Conservation (phyloP, 2,888 invertebrate genomes). For the Drosophila birchii region DNA sequence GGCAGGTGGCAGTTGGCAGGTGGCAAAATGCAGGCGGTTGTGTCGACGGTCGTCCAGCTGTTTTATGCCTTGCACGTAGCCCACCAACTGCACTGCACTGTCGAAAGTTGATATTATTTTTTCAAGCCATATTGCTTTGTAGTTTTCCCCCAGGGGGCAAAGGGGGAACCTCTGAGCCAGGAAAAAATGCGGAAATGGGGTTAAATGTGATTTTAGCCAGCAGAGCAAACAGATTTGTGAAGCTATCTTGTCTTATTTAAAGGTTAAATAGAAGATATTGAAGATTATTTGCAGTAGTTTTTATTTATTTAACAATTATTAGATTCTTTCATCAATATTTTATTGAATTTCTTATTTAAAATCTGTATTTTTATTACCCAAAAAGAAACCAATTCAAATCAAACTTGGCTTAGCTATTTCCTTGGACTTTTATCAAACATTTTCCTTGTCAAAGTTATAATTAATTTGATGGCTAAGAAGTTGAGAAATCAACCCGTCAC, state of each 20-base stretch:
- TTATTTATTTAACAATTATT: too few relatives aligned
- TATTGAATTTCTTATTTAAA: neutral
- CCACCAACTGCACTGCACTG: constrained; percentile 41
- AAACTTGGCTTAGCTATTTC: constrained; percentile 3
- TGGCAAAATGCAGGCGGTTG: constrained; percentile 22
- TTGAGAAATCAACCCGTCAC: neutral
- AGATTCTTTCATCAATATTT: neutral
- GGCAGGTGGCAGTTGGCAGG: constrained; percentile 18
- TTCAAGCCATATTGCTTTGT: constrained; percentile 33
- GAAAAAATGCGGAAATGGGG: constrained; percentile 2
- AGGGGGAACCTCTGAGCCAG: constrained; percentile 37
- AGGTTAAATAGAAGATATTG: neutral
- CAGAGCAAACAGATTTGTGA: constrained; percentile 1
- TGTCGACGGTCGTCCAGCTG: constrained; percentile 28
- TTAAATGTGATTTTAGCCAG: neutral
- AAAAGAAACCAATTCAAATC: neutral
- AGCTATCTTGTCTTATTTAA: neutral
- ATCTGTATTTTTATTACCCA: neutral
- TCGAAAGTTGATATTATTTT: constrained; percentile 46
- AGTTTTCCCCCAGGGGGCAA: constrained; percentile 12
- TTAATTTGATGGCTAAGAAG: constrained; percentile 14
- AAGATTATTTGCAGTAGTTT: too few relatives aligned
- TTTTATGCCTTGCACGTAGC: constrained; percentile 61
- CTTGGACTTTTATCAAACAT: constrained; percentile 1
- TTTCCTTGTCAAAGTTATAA: constrained; percentile 14